Percentiles rank a stretch among this genome's conserved stretches.
Evolutionary conservation across 2,113 vertebrate species (phyloP).

Genomic region (Neogale vison): DNA sequence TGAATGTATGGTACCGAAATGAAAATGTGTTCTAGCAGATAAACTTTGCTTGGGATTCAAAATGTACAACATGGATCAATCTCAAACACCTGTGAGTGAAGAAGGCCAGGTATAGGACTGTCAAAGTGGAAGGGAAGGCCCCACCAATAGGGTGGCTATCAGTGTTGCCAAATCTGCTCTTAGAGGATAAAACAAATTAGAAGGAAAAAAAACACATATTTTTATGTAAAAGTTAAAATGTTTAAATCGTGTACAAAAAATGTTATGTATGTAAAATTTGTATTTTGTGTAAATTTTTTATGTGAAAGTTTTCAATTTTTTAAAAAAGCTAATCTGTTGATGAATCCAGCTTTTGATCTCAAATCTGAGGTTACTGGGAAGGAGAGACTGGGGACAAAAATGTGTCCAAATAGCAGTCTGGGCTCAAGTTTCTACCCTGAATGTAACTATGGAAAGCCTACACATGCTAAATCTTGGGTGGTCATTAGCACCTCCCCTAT

Average conservation of each 20-base stretch:
- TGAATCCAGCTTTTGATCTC: background rate
- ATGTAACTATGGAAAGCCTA: background rate
- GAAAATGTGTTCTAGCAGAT: slow-evolving; percentile 14
- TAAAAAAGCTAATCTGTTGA: background rate
- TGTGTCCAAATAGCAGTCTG: background rate
- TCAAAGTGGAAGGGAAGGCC: background rate
- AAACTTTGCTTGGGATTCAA: slow-evolving; percentile 15
- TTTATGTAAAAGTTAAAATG: slow-evolving; percentile 24
- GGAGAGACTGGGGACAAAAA: background rate
- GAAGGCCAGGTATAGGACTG: background rate
- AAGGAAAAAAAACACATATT: background rate
- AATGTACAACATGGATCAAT: background rate
- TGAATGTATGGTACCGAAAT: background rate
- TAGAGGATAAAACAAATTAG: background rate
- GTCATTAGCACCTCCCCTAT: background rate
- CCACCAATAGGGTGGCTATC: background rate
- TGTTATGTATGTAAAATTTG: background rate
- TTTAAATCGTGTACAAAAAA: background rate
- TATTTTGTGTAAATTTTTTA: background rate
- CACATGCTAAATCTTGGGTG: background rate
- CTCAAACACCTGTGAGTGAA: background rate
- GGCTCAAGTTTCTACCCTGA: background rate
- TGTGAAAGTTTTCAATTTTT: background rate
- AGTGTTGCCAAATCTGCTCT: background rate
- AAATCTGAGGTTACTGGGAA: background rate